Base-by-base conservation (phyloP, 37 sponge, comb jelly and placozoan species). In the Mnemiopsis leidyi region DNA sequence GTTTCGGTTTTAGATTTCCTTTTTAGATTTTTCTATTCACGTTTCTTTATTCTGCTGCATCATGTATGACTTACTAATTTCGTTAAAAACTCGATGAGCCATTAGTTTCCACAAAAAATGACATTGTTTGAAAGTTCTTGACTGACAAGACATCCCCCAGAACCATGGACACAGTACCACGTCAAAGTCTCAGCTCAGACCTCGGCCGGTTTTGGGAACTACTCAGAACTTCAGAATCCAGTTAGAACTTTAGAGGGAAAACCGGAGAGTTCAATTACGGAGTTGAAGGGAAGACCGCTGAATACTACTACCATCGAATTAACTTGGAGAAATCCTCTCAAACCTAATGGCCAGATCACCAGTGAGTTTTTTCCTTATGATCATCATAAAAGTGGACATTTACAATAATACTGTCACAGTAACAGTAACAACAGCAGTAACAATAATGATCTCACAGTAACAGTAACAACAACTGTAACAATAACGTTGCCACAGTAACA, bases 121-220 rank as follows among this genome's bases (percentile, higher is more conserved):
- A n/a, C n/a, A n/a, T n/a, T n/a, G n/a, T n/a, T n/a, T n/a, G n/a
- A n/a, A n/a, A n/a, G n/a, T n/a, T n/a, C n/a, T n/a, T n/a, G n/a
- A n/a, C n/a, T n/a, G n/a, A n/a, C n/a, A n/a, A n/a, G n/a, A n/a
- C 82, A 24, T 38, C 90, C 61, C 48, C 35, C 90, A 85, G 90
- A 40, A 7, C 90, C 90, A 29, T 40, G 36, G 24, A 85, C 90
- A 9, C 38, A 85, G 23, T 85, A 85, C 48, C 40, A 40, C 40
- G 90, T 85, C 29, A 85, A 85, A 37, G 90, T 85, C 29, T 38
- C 90, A 9, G 90, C 90, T 29, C 40, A 33, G 0, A 85, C 90
- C n/a, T 38, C 40, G 0, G 90, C 90, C 61, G 90, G 90, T 2
- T 40, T 36, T n/a, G 90, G 90, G 13, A 85, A 85, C 48, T 85